A percentile compares a stretch with the other conserved stretches of the same genome.
Evolutionary conservation across 2,797 vertebrate species (phyloP).

Genomic region (Xiphorhynchus erythropygius): DNA sequence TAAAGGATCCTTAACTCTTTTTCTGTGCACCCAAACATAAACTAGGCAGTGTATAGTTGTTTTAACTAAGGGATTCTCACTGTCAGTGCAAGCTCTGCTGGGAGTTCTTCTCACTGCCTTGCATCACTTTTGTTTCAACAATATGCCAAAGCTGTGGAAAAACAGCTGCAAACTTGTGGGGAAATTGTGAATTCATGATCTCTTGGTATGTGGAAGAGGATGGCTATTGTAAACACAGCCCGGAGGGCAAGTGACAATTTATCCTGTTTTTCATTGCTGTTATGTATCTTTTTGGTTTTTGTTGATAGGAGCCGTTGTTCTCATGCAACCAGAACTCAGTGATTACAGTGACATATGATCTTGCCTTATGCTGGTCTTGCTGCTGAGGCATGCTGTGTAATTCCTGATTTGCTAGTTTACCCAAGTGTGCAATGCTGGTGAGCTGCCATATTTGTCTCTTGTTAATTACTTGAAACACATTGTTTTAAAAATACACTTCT

Average conservation of each 20-base stretch:
- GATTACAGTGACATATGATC: not conserved
- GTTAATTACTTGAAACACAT: accelerated
- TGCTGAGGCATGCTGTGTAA: not conserved
- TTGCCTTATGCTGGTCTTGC: not conserved
- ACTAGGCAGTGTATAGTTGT: not conserved
- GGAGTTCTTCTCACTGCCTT: not conserved
- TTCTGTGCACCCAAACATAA: not conserved
- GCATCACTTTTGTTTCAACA: not conserved
- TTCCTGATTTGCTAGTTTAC: not conserved
- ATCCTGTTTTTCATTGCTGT: not conserved
- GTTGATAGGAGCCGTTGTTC: not conserved
- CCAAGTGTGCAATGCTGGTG: not conserved
- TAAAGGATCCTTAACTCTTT: not conserved
- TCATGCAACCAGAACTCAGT: not conserved
- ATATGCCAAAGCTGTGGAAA: not conserved
- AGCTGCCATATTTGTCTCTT: not conserved
- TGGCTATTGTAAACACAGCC: not conserved
- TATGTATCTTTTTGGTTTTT: not conserved
- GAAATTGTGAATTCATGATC: not conserved
- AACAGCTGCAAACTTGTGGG: not conserved
- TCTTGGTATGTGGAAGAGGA: not conserved
- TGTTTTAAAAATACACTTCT: not conserved
- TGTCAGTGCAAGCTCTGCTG: not conserved
- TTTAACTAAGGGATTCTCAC: not conserved
- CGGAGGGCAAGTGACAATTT: not conserved